Evolutionary conservation across 2,797 vertebrate genomes (phyloP).

Genomic region (Characodon lateralis): DNA sequence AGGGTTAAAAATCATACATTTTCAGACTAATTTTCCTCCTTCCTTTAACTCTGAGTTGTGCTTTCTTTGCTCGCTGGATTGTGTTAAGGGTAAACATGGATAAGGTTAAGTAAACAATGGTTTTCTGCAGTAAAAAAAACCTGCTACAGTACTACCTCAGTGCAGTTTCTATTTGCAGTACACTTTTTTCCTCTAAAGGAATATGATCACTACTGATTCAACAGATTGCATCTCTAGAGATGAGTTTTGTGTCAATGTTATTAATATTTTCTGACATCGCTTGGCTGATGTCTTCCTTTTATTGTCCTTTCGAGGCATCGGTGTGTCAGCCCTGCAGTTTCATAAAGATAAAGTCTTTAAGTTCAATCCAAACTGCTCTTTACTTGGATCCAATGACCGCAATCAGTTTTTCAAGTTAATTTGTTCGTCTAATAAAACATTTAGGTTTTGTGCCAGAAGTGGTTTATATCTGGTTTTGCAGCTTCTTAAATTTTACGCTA

Average conservation of each 20-base stretch:
- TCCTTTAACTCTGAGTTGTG: background rate
- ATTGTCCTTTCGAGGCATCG: background rate
- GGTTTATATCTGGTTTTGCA: conserved; percentile 56
- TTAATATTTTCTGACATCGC: conserved; percentile 1
- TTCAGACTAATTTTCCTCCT: background rate
- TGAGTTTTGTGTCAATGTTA: background rate
- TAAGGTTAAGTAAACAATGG: background rate
- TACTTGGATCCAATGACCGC: conserved; percentile 41
- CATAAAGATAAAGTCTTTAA: conserved; percentile 48
- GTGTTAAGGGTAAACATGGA: background rate
- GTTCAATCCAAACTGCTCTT: conserved; percentile 28
- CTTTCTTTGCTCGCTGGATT: background rate
- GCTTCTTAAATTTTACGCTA: conserved; percentile 58
- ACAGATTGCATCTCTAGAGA: background rate
- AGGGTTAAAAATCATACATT: background rate
- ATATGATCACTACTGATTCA: background rate
- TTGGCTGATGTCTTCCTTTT: conserved; percentile 9
- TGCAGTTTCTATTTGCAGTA: background rate
- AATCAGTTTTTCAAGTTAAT: conserved; percentile 17
- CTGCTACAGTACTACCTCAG: background rate
- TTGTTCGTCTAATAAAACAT: conserved; percentile 1
- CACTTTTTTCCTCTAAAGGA: background rate
- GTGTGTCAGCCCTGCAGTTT: conserved; percentile 32
- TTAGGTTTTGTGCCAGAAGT: conserved; percentile 41
- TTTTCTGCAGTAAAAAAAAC: background rate